A percentile compares a stretch with the other conserved stretches of the same genome.
These are phyloP conservation scores for Gerris buenoi DNA, from an alignment of 1,140 invertebrate genomes.

Conservation along the genomic window DNA sequence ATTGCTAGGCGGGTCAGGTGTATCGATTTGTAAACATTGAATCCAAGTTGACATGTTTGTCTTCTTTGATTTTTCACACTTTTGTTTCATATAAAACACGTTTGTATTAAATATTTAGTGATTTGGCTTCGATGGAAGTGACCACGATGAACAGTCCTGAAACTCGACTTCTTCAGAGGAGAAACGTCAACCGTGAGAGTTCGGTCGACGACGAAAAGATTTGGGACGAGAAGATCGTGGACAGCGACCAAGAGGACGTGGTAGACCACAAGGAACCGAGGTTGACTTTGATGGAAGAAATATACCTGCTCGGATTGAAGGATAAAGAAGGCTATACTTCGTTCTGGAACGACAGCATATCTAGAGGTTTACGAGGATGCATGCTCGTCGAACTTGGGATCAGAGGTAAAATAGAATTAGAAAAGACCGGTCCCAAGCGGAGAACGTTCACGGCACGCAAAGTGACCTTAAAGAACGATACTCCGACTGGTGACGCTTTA, in stretches of 20 bases:
- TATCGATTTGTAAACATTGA: too few species aligned
- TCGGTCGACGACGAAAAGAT: not conserved
- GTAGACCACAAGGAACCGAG: not conserved
- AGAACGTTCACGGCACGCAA: not conserved
- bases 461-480: not conserved
- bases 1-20: too few species aligned
- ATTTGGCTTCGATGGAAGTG: too few species aligned
- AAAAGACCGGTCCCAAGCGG: not conserved
- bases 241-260: conserved; percentile 15
- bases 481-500: not conserved
- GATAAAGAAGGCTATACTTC: not conserved
- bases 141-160: too few species aligned
- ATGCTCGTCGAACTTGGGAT: conserved; percentile 2
- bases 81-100: too few species aligned
- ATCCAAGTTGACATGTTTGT: too few species aligned
- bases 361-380: not conserved
- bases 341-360: conserved; percentile 3
- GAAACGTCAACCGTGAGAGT: not conserved
- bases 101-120: too few species aligned
- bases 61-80: too few species aligned
- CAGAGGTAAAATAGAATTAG: not conserved
- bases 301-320: not conserved
- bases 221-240: not conserved
- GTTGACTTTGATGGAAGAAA: conserved; percentile 4
- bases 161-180: not conserved